Evolutionary conservation across 2,113 vertebrate genomes (phyloP).

Genomic region (Coptodon rendalli): DNA sequence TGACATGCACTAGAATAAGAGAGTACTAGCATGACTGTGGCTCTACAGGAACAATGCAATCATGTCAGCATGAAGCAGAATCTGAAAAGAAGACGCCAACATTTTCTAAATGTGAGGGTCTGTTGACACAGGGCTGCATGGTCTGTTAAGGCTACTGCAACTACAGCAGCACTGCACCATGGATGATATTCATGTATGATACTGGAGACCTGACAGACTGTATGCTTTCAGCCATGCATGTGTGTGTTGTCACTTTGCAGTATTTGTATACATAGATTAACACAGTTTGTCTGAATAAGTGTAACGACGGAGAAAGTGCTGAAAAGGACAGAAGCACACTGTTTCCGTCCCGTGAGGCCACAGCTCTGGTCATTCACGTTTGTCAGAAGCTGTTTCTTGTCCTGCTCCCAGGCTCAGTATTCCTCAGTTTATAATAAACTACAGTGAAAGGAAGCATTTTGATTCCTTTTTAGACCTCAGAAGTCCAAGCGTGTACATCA

Average conservation of each 20-base stretch:
- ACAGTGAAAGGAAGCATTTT: background rate
- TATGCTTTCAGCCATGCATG: background rate
- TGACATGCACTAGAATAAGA: background rate
- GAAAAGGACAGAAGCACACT: background rate
- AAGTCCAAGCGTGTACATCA: background rate
- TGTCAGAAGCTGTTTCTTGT: background rate
- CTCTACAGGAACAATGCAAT: background rate
- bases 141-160: background rate
- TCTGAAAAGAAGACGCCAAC: background rate
- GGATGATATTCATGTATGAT: background rate
- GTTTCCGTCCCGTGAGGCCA: background rate
- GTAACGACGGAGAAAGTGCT: background rate
- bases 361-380: background rate
- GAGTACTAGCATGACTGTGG: background rate
- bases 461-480: background rate
- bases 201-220: background rate
- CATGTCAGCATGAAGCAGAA: background rate
- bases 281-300: background rate
- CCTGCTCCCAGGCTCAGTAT: background rate
- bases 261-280: background rate
- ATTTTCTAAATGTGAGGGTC: background rate
- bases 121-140: background rate
- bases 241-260: background rate
- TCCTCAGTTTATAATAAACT: background rate
- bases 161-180: background rate